These are phyloP conservation scores for Lepidonotus clava DNA, from an alignment of 2,888 invertebrate genomes.

Conservation along the genomic window DNA sequence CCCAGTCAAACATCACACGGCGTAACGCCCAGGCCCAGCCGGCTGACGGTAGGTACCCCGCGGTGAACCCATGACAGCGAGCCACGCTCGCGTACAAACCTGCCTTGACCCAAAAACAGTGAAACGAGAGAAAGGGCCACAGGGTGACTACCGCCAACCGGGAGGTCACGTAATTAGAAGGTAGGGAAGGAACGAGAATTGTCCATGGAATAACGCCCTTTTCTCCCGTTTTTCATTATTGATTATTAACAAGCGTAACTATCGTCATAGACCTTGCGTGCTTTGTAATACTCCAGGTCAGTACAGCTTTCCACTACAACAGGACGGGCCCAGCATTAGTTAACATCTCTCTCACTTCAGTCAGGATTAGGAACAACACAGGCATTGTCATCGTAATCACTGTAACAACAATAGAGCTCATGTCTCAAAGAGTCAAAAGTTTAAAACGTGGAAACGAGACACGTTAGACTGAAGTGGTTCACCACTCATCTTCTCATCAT, in stretches of 20 bases:
- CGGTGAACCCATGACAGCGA: no score
- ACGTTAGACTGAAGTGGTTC: background rate
- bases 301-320: background rate
- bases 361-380: background rate
- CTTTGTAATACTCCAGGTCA: background rate
- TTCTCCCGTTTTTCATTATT: background rate
- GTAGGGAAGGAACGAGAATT: background rate
- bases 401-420: background rate
- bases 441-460: background rate
- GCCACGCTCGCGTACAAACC: background rate
- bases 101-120: background rate
- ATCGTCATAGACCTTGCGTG: no score
- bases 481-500: background rate
- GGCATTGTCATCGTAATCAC: no score
- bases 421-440: background rate
- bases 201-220: background rate
- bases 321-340: background rate
- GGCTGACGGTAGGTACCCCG: background rate
- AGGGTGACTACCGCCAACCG: background rate
- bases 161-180: background rate
- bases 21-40: background rate
- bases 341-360: background rate
- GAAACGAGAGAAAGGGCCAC: background rate
- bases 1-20: background rate
- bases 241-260: background rate